phyloP scores from a whole-genome alignment of 2,113 vertebrate species.

The Casuarius casuarius region DNA sequence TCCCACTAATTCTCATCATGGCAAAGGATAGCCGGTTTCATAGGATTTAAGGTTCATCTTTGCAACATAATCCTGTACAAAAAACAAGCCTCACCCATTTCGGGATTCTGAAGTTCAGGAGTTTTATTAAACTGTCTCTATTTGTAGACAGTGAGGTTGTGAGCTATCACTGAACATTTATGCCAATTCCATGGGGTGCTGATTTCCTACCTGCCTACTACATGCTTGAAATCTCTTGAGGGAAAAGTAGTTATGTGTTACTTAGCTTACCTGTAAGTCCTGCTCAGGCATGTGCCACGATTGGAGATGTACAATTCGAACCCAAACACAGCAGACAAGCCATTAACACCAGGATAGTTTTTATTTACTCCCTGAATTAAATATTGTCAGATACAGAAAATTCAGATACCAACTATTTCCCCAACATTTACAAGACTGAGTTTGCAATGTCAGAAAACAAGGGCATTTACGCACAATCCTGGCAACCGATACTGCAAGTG shows the following conservation, averaged over 20 bases:
- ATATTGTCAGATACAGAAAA: conserved; percentile 64
- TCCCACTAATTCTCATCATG: not conserved
- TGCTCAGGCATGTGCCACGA: not conserved
- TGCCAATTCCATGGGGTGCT: not conserved
- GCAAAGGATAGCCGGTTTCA: not conserved
- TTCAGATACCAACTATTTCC: conserved; percentile 43
- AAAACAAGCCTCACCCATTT: not conserved
- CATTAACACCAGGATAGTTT: conserved; percentile 54
- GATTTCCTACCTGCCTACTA: not conserved
- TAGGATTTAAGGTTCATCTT: not conserved
- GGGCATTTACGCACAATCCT: conserved; percentile 21
- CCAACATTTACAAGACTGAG: conserved; percentile 62
- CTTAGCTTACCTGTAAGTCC: not conserved
- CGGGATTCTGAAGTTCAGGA: not conserved
- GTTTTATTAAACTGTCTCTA: not conserved
- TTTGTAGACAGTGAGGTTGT: not conserved
- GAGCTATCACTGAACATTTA: not conserved
- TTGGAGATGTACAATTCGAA: not conserved
- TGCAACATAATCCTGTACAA: not conserved
- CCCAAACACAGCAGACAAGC: not conserved
- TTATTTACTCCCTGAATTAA: conserved; percentile 75
- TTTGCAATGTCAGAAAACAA: conserved; percentile 52
- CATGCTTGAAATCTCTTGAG: not conserved
- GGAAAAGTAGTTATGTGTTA: not conserved
- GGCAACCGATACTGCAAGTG: conserved; percentile 19